These are phyloP conservation scores for Trigoniulus corallinus DNA, from an alignment of 1,140 invertebrate genomes.

Conservation along the genomic window DNA sequence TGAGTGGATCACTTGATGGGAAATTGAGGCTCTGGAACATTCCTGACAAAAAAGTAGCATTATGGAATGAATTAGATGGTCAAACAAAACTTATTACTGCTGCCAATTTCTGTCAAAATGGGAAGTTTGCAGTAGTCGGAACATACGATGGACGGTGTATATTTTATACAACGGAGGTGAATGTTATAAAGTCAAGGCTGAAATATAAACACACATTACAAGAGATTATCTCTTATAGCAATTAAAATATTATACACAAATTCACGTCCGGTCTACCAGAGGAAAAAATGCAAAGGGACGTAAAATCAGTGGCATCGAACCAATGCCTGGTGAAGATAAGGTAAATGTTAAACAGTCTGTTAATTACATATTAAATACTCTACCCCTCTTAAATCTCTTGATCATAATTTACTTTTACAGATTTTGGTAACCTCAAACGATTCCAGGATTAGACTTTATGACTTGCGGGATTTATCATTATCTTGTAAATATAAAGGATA, in stretches of 20 bases:
- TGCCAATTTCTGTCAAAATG: constrained; percentile 93
- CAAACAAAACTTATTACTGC: constrained; percentile 90
- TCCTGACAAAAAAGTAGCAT: constrained; percentile 91
- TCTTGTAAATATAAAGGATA: constrained; percentile 95
- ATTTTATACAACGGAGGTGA: constrained; percentile 84
- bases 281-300: constrained; percentile 85
- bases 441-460: constrained; percentile 88
- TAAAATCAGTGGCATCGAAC: constrained; percentile 95
- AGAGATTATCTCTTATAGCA: no score
- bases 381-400: no score
- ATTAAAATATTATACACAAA: constrained; percentile 94
- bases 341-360: constrained; percentile 22
- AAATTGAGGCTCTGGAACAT: constrained; percentile 98
- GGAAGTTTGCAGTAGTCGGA: constrained; percentile 95
- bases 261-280: constrained; percentile 82
- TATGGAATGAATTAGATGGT: constrained; percentile 94
- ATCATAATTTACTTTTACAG: no score
- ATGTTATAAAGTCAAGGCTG: no score
- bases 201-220: no score
- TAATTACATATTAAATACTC: no score
- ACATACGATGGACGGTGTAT: constrained; percentile 95
- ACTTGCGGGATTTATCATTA: constrained; percentile 83
- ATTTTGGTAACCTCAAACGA: constrained; percentile 97
- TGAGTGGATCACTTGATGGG: constrained; percentile 87
- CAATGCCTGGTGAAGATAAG: constrained; percentile 90